These are phyloP conservation scores for Drosophila rhopaloa DNA, from an alignment of 1,140 invertebrate genomes.

Conservation along the genomic window DNA sequence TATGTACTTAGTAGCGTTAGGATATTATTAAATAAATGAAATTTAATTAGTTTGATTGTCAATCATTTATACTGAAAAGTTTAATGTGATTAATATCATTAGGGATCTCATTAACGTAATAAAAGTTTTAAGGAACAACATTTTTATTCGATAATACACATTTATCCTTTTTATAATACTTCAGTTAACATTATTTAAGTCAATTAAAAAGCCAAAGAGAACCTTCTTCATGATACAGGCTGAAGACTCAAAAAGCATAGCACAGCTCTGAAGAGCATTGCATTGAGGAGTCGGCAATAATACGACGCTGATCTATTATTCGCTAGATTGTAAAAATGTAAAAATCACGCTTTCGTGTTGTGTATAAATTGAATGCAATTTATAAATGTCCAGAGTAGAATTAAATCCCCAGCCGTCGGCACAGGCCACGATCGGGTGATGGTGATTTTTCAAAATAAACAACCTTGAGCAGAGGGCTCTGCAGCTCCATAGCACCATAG, in stretches of 20 bases:
- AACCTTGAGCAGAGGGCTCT: slow-evolving; percentile 66
- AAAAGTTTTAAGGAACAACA: too few species aligned
- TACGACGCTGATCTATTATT: slow-evolving; percentile 81
- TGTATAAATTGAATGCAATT: slow-evolving; percentile 82
- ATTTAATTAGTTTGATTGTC: too few species aligned
- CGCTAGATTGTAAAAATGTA: slow-evolving; percentile 82
- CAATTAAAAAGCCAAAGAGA: background rate
- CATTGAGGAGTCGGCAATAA: slow-evolving; percentile 50
- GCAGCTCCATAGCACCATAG: slow-evolving; percentile 43
- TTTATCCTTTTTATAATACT: background rate
- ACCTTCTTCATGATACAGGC: slow-evolving; percentile 17
- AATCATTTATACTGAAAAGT: too few species aligned
- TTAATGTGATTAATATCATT: too few species aligned
- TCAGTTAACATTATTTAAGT: slow-evolving; percentile 2
- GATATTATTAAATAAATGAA: too few species aligned
- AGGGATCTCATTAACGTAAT: too few species aligned
- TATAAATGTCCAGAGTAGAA: slow-evolving; percentile 80
- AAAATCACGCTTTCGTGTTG: slow-evolving; percentile 83
- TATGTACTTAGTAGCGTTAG: too few species aligned
- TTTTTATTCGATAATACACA: too few species aligned
- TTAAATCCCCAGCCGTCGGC: slow-evolving; percentile 75
- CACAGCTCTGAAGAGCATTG: slow-evolving; percentile 21
- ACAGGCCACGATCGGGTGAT: slow-evolving; percentile 67
- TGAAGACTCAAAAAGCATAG: slow-evolving; percentile 6
- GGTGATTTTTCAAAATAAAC: slow-evolving; percentile 83